Conservation (phyloP, 1,140 invertebrate species). For the Cydia amplana region DNA sequence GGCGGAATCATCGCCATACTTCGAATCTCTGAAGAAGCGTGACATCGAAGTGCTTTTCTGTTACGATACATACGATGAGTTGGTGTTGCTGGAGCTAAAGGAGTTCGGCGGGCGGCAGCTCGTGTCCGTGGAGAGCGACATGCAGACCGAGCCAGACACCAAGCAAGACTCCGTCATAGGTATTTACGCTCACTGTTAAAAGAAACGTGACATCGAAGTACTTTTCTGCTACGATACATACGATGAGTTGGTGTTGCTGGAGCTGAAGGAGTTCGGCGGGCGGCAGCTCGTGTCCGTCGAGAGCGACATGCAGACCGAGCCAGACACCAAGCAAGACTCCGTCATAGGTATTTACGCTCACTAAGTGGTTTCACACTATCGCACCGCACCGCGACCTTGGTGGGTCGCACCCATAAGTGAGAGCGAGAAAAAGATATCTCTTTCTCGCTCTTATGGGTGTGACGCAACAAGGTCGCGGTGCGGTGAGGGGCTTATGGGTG, state of each 20-base stretch:
- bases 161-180: conserved; percentile 60
- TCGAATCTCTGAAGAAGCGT: conserved; percentile 92
- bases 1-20: conserved; percentile 96
- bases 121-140: conserved; percentile 96
- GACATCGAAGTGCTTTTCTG: conserved; percentile 96
- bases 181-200: conserved; percentile 58
- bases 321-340: conserved; percentile 54
- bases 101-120: conserved; percentile 90
- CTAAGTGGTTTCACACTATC: too few relatives aligned
- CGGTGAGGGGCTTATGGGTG: too few relatives aligned
- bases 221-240: conserved; percentile 97
- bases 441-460: too few relatives aligned
- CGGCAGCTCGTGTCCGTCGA: conserved; percentile 93
- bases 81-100: conserved; percentile 94
- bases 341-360: conserved; percentile 59
- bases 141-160: conserved; percentile 84
- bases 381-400: too few relatives aligned
- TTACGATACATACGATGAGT: conserved; percentile 97
- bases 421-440: too few relatives aligned
- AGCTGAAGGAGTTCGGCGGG: conserved; percentile 90
- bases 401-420: too few relatives aligned
- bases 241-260: conserved; percentile 96
- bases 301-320: conserved; percentile 93
- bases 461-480: too few relatives aligned
- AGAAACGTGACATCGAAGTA: conserved; percentile 93